phyloP scores from a whole-genome alignment of 2,888 invertebrate genomes.

The Biston stratarius region DNA sequence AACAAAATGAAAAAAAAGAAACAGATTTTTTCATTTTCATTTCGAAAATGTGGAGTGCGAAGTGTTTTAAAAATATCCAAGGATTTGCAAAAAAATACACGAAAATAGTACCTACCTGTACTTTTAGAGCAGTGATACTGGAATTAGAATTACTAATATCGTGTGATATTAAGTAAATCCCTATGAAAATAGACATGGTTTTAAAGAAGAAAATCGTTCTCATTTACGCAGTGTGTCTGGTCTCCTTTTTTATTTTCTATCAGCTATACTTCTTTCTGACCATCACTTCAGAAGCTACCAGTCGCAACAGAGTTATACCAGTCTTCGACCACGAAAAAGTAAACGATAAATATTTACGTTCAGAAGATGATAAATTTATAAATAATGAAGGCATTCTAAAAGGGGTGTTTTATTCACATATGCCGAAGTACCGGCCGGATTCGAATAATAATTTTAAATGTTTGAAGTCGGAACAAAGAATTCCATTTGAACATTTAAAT shows the following conservation, averaged over 20 bases:
- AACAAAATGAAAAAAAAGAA: no score
- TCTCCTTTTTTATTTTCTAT: constrained; percentile 73
- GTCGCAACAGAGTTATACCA: constrained; percentile 59
- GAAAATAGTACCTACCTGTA: neutral
- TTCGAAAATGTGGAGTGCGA: neutral
- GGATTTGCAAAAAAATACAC: neutral
- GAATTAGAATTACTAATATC: neutral
- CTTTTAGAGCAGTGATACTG: neutral
- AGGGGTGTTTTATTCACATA: constrained; percentile 70
- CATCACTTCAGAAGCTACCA: constrained; percentile 66
- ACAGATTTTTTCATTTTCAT: no score
- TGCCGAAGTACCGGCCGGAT: constrained; percentile 73
- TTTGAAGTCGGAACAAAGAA: constrained; percentile 66
- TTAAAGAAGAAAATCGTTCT: constrained; percentile 77
- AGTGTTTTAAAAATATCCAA: neutral
- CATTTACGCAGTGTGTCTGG: constrained; percentile 66
- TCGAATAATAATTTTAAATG: constrained; percentile 75
- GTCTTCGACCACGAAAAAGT: constrained; percentile 61
- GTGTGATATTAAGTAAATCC: neutral
- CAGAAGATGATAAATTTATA: constrained; percentile 72
- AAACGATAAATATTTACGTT: constrained; percentile 61
- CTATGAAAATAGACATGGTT: constrained; percentile 50
- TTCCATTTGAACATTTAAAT: constrained; percentile 86
- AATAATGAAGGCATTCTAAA: constrained; percentile 74
- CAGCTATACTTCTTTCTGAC: constrained; percentile 78